Evolutionary conservation across 2,888 invertebrate genomes (phyloP), one percentile per base, ranked within the genome.

Genomic region (Stenurella melanura): DNA sequence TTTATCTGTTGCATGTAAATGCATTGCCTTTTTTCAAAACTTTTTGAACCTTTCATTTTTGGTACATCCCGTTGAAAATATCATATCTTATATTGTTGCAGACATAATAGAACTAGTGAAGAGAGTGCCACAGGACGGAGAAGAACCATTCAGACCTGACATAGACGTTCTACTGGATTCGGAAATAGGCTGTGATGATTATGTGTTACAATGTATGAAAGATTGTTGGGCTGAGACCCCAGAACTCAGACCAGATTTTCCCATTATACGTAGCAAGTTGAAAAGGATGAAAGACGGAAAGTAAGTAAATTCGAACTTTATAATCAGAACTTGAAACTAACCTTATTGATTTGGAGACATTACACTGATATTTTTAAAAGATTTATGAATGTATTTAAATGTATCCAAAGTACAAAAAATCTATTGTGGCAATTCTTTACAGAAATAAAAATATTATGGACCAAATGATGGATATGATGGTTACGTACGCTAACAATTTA

Each of bases 391-490:
- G 50, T 4, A 15, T 50, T n/a, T n/a, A 50, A 50, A 12, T 42
- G 15, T 15, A 15, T 42, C 42, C 12, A 42, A 1, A 15, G n/a
- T n/a, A 42, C 12, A 4, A 42, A 15, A 42, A 15, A 50, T 50
- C 50, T n/a, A 50, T 50, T 3, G 50, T n/a, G n/a, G 50, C n/a
- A 17, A 42, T 42, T 15, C 15, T 50, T 85, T 89, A 67, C 86
- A 96, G 96, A 87, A 95, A 93, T 86, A 93, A 95, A 85, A 97
- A 97, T 88, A 96, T 97, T 84, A 96, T 97, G 96, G 97, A 98
- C 90, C 97, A 97, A 92, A 97, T 98, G 96, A 97, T 98, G 95
- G 95, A 96, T 85, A 97, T 97, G 96, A 97, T 98, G 97, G 98
- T 97, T 89, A 97, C 96, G 87, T 97, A 98, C 90, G 97, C 97